Evolutionary conservation across 2,888 invertebrate genomes (phyloP).

Genomic region (Macropis europaea): DNA sequence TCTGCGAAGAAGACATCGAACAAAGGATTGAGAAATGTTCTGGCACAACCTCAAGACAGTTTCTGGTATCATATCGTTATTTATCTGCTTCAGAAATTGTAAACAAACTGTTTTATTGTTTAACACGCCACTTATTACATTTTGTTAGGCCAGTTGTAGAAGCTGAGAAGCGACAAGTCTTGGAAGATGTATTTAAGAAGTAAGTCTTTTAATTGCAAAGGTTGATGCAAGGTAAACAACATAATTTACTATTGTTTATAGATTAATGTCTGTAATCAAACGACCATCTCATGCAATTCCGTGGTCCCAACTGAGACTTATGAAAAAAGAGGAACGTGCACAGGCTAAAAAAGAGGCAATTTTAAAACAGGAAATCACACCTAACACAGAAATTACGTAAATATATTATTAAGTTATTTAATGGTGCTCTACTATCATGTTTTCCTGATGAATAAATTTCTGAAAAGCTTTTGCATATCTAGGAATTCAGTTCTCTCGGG

Average conservation of each 20-base stretch:
- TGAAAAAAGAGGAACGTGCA: constrained; percentile 68
- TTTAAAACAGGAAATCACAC: constrained; percentile 12
- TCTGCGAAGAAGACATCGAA: constrained; percentile 67
- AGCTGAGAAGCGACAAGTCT: constrained; percentile 40
- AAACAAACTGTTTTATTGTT: not conserved
- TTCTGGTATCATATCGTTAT: constrained; percentile 63
- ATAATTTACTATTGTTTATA: constrained; percentile 32
- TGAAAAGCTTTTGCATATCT: constrained; percentile 15
- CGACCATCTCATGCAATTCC: constrained; percentile 50
- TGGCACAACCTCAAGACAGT: constrained; percentile 67
- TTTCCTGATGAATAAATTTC: not conserved
- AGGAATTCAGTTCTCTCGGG: constrained; percentile 70
- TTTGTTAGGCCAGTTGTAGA: constrained; percentile 70
- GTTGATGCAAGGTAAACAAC: not conserved
- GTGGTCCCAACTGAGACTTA: constrained; percentile 65
- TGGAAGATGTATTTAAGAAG: constrained; percentile 66
- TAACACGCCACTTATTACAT: not conserved
- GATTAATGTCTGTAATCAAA: constrained; percentile 65
- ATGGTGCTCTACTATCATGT: no score
- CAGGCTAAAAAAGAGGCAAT: constrained; percentile 53
- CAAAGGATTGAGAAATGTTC: constrained; percentile 72
- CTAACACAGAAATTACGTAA: constrained; percentile 49
- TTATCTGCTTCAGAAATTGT: no score
- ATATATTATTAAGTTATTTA: not conserved
- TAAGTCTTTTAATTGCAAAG: constrained; percentile 54